Evolutionary conservation across 2,113 vertebrate species (phyloP).

Genomic region (Neoarius graeffei): DNA sequence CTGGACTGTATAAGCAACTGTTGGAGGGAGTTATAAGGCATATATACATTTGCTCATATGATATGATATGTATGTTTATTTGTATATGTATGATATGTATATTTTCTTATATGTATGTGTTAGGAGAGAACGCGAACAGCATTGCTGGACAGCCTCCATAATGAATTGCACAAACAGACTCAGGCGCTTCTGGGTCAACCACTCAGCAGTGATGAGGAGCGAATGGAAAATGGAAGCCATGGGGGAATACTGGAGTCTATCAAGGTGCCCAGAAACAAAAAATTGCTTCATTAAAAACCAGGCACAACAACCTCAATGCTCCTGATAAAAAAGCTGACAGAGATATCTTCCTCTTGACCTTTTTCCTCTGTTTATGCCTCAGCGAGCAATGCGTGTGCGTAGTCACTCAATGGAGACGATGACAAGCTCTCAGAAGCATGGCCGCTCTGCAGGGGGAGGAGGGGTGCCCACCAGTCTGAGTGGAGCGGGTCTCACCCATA

Average conservation of each 20-base stretch:
- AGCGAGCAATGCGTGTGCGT: conserved; percentile 93
- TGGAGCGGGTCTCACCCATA: conserved; percentile 81
- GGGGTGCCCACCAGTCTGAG: conserved; percentile 88
- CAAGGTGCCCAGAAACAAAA: conserved; percentile 75
- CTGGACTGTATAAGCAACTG: background rate
- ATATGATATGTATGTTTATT: background rate
- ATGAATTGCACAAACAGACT: conserved; percentile 85
- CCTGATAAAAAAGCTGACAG: conserved; percentile 14
- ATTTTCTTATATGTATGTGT: conserved; percentile 3
- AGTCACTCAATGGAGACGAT: conserved; percentile 97
- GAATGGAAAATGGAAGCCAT: conserved; percentile 87
- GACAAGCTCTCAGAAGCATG: conserved; percentile 80
- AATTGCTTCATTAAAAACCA: background rate
- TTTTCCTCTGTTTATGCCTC: background rate
- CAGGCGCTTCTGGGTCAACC: conserved; percentile 86
- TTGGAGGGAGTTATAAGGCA: background rate
- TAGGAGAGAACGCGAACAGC: conserved; percentile 89
- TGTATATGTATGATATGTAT: background rate
- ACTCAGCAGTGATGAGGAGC: conserved; percentile 82
- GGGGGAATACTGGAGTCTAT: conserved; percentile 94
- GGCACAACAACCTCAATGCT: background rate
- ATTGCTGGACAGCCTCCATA: conserved; percentile 86
- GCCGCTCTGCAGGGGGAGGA: conserved; percentile 50
- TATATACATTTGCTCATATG: conserved; percentile 1
- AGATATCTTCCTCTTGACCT: conserved; percentile 2